These are phyloP conservation scores for Apodemus sylvaticus DNA, from an alignment of 2,113 vertebrate genomes.

Conservation along the genomic window DNA sequence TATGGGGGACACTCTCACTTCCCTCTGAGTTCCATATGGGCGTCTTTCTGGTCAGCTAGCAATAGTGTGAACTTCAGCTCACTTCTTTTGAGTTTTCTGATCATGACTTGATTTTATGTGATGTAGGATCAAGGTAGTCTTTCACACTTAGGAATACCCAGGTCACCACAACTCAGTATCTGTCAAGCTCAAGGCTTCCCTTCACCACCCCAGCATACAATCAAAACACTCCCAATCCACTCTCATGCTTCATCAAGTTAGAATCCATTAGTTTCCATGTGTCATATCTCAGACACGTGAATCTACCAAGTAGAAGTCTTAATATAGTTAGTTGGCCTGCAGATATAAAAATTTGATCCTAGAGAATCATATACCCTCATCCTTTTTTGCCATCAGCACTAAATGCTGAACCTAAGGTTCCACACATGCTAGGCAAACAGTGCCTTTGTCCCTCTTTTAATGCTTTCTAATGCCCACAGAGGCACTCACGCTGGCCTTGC, in stretches of 20 bases:
- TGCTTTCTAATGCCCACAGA: neutral
- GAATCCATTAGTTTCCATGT: neutral
- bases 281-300: neutral
- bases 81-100: neutral
- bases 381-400: neutral
- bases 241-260: neutral
- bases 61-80: neutral
- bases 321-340: neutral
- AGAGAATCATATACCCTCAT: neutral
- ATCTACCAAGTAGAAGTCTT: neutral
- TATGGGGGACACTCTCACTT: rapidly evolving
- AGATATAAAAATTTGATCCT: neutral
- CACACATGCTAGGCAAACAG: neutral
- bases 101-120: neutral
- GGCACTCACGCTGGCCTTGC: neutral
- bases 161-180: neutral
- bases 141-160: neutral
- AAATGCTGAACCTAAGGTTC: neutral
- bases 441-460: neutral
- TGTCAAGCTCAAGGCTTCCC: neutral
- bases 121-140: neutral
- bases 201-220: too few relatives aligned
- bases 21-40: neutral
- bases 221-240: too few relatives aligned
- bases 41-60: neutral